Evolutionary conservation across 2,888 invertebrate genomes (phyloP).

Genomic region (Patella caerulea): DNA sequence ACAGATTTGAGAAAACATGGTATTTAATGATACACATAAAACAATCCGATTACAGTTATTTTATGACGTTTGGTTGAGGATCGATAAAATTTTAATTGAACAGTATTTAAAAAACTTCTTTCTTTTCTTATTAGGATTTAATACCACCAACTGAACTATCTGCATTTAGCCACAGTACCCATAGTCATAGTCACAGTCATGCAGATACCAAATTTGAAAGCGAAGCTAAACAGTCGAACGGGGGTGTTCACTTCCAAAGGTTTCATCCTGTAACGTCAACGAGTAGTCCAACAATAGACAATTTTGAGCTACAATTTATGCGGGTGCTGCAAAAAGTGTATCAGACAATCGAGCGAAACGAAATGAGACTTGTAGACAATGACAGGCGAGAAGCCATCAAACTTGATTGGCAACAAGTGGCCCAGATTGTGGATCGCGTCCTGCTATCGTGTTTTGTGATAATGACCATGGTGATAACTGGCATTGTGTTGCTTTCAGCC

Average conservation of each 20-base stretch:
- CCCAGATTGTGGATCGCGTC: constrained; percentile 82
- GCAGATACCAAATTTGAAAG: constrained; percentile 21
- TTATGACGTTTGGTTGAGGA: too few relatives aligned
- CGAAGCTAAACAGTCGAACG: constrained; percentile 42
- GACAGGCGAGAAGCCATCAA: constrained; percentile 84
- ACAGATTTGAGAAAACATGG: too few relatives aligned
- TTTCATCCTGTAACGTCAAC: constrained; percentile 28
- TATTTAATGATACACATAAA: too few relatives aligned
- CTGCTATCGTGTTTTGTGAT: constrained; percentile 73
- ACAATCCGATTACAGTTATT: too few relatives aligned
- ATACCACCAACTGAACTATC: constrained; percentile 40
- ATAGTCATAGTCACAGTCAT: constrained; percentile 27
- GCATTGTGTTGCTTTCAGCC: constrained; percentile 71
- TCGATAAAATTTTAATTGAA: too few relatives aligned
- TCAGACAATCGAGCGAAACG: constrained; percentile 83
- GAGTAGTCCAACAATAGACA: constrained; percentile 49
- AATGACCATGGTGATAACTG: constrained; percentile 67
- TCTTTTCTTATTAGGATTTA: constrained; percentile 43
- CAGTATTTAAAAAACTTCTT: not conserved
- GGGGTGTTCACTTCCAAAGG: constrained; percentile 39
- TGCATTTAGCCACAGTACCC: constrained; percentile 34
- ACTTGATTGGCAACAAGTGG: constrained; percentile 81
- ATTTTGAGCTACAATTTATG: constrained; percentile 78
- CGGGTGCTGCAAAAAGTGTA: constrained; percentile 80
- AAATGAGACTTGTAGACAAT: constrained; percentile 81